Evolutionary conservation across 2,797 vertebrate genomes (phyloP).

Genomic region (Miichthys miiuy): DNA sequence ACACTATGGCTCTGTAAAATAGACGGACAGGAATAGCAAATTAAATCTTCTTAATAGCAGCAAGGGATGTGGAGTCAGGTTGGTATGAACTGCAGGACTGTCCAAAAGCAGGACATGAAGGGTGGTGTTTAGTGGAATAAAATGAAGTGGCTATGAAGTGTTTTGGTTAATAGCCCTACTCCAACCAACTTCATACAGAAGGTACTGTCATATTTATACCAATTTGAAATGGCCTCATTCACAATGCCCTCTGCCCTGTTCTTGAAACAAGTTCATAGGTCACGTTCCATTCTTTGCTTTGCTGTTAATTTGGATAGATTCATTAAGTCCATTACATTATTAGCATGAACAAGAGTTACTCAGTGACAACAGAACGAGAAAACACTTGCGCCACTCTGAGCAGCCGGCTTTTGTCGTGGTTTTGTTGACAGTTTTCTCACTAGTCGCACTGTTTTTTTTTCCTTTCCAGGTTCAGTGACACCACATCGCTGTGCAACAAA

Average conservation of each 20-base stretch:
- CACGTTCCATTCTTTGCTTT: slow-evolving; percentile 17
- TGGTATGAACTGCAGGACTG: slow-evolving; percentile 65
- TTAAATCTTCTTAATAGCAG: slow-evolving; percentile 76
- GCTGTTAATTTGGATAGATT: slow-evolving; percentile 56
- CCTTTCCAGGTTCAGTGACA: slow-evolving; percentile 75
- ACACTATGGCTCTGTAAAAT: slow-evolving; percentile 55
- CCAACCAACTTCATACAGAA: slow-evolving; percentile 63
- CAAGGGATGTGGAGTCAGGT: slow-evolving; percentile 62
- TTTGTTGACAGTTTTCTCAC: slow-evolving; percentile 61
- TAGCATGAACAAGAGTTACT: slow-evolving; percentile 37
- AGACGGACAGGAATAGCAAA: slow-evolving; percentile 77
- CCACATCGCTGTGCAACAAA: slow-evolving; percentile 70
- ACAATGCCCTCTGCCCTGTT: slow-evolving; percentile 47
- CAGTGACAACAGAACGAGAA: slow-evolving; percentile 36
- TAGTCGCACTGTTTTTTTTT: slow-evolving; percentile 27
- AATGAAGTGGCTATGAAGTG: slow-evolving; percentile 77
- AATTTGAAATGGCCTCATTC: slow-evolving; percentile 65
- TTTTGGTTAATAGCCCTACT: slow-evolving; percentile 80
- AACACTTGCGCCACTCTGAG: slow-evolving; percentile 38
- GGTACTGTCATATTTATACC: slow-evolving; percentile 67
- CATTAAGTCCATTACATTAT: slow-evolving; percentile 46
- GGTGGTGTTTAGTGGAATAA: slow-evolving; percentile 67
- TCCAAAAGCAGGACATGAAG: slow-evolving; percentile 53
- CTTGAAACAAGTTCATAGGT: slow-evolving; percentile 56
- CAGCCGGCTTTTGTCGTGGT: slow-evolving; percentile 45